A percentile compares a stretch with the other conserved stretches of the same genome.
phyloP scores from a whole-genome alignment of 2,888 invertebrate genomes.

The Microdon myrmicae region DNA sequence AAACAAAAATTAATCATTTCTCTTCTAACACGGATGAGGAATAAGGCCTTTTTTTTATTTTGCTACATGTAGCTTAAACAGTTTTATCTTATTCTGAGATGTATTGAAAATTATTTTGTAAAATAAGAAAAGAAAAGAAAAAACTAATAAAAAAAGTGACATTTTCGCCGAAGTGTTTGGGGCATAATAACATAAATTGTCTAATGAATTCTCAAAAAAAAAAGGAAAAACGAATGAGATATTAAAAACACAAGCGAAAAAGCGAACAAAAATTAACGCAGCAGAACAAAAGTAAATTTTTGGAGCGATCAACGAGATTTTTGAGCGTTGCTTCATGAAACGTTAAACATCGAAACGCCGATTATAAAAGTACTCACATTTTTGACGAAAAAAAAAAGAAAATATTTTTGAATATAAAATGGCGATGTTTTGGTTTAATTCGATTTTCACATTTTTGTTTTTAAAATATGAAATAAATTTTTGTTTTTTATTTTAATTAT shows the following conservation, averaged over 20 bases:
- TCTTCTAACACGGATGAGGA: conserved; percentile 30
- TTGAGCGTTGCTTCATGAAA: conserved; percentile 69
- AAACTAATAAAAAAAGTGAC: conserved; percentile 54
- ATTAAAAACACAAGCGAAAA: conserved; percentile 9
- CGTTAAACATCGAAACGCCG: conserved; percentile 54
- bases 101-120: conserved; percentile 9
- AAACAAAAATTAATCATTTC: conserved; percentile 8
- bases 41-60: conserved; percentile 28
- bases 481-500: conserved; percentile 18
- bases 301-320: conserved; percentile 65
- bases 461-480: conserved; percentile 13
- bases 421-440: conserved; percentile 62
- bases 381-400: no score
- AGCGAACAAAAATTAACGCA: conserved; percentile 3
- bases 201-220: no score
- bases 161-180: conserved; percentile 65
- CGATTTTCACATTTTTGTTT: conserved; percentile 56
- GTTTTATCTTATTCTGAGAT: conserved; percentile 1
- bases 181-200: conserved; percentile 58
- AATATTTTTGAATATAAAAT: conserved; percentile 31
- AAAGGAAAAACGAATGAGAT: conserved; percentile 22
- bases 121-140: conserved; percentile 8
- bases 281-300: conserved; percentile 10
- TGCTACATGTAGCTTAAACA: conserved; percentile 41
- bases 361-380: conserved; percentile 25